Evolutionary conservation across 2,797 vertebrate species (phyloP).

Genomic region (Agapornis canus): DNA sequence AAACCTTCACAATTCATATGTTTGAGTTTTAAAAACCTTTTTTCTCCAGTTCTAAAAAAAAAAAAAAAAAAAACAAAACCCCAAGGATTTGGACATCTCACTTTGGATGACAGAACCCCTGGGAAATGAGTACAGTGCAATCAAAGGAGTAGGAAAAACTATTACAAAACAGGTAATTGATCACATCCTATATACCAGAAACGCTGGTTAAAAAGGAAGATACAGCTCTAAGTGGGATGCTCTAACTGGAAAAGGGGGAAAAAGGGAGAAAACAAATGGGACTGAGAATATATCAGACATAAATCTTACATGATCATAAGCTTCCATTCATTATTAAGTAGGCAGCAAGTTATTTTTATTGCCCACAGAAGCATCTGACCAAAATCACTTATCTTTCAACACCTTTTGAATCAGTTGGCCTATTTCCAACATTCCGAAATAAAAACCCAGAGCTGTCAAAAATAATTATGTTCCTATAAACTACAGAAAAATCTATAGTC

Average conservation of each 20-base stretch:
- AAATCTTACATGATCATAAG: not conserved
- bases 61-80: accelerated
- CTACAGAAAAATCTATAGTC: not conserved
- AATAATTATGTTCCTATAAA: not conserved
- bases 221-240: not conserved
- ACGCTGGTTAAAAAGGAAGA: not conserved
- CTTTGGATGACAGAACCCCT: not conserved
- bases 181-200: not conserved
- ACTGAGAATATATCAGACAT: not conserved
- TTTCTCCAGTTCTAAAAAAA: not conserved
- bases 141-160: not conserved
- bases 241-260: not conserved
- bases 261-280: not conserved
- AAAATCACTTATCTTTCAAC: not conserved
- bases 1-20: not conserved
- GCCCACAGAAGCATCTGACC: not conserved
- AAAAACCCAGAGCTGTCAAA: not conserved
- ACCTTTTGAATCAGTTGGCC: not conserved
- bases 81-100: not conserved
- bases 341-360: not conserved
- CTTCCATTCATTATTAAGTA: not conserved
- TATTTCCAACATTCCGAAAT: not conserved
- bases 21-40: not conserved
- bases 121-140: not conserved
- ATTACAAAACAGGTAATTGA: not conserved